Evolutionary conservation across 2,888 invertebrate species (phyloP), one percentile per base, ranked within the genome.

Genomic region (Elegia similella): DNA sequence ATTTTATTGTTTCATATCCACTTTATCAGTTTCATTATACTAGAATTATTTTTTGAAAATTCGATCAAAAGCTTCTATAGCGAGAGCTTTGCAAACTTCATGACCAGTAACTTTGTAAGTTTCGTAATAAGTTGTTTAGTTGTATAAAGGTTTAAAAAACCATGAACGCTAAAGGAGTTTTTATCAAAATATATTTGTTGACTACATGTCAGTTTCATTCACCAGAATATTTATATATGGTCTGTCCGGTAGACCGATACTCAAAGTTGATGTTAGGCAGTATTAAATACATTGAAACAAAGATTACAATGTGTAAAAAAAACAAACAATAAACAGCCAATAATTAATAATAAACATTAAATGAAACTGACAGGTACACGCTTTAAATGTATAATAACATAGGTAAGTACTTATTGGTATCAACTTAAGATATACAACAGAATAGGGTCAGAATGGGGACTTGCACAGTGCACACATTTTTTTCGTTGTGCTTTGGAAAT

Each of bases 31-130:
- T 67, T 62, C 47, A 42, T 57, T 42, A 58, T 52, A 67, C 61
- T 50, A 34, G 48, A 23, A 12, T 15, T 50, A 15, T 34, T 50
- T 50, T 50, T 32, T 34, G 32, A 12, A 6, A 8, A 15, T 12
- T 13, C 23, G 12, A 48, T 61, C 59, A 66, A 77, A 85, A 85
- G 86, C 81, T 86, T 85, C 84, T 84, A 82, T 78, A 73, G 75
- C 80, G 80, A 73, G 67, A 70, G 76, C 76, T 80, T 73, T 61
- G 67, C 72, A 61, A 59, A 62, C 59, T 58, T 30, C 48, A 38
- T 52, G n/a, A 12, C 12, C 8, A 17, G 34, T 29, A 7, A 47
- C n/a, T 7, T 6, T 52, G 16, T 29, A 43, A 13, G 1, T 43
- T 42, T 42, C 29, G 6, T 30, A 30, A 44, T 42, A 30, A 32